These are phyloP conservation scores for human (Homo sapiens) DNA, from an alignment of 2,113 vertebrate species.

Conservation along the genomic window GRCh38 chr22:16847501-16848000, in stretches of 20 bases:
- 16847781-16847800: not conserved
- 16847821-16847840: not conserved
- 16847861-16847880: not conserved
- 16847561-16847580: not conserved
- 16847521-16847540: not conserved
- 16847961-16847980: not conserved
- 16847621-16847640: not conserved
- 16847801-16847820: not conserved
- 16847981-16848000: too few species aligned
- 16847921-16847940: not conserved
- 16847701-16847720: not conserved
- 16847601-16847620: not conserved
- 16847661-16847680: not conserved
- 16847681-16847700: not conserved
- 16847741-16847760: not conserved
- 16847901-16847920: not conserved
- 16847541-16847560: not conserved
- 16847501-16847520: not conserved
- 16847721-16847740: not conserved
- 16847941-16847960: too few species aligned
- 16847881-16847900: not conserved
- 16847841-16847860: not conserved
- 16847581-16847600: not conserved
- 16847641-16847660: not conserved
- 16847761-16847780: not conserved